Conservation (phyloP, 1,140 invertebrate species). For the Brachystomella parvula region DNA sequence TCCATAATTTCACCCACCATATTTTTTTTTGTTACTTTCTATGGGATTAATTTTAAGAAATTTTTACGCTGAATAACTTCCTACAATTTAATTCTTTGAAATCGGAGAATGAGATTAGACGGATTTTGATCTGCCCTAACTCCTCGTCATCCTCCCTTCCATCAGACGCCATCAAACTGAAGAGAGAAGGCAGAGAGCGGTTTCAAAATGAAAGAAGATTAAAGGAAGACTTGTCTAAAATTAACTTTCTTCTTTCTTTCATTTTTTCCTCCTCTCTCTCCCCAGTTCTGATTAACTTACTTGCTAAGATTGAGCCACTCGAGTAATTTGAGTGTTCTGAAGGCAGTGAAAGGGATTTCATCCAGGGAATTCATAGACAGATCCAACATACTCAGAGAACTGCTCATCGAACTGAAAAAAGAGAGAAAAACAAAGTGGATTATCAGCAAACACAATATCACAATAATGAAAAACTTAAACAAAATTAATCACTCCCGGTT, state of each 20-base stretch:
- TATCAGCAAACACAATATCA: background rate
- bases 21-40: too few species aligned
- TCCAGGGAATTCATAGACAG: conserved; percentile 63
- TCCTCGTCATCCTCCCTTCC: background rate
- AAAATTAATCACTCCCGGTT: too few species aligned
- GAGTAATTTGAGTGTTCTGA: conserved; percentile 56
- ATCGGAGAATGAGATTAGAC: too few species aligned
- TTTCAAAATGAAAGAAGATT: background rate
- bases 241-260: background rate
- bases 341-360: conserved; percentile 55
- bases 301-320: conserved; percentile 67
- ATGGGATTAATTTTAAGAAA: too few species aligned
- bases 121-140: background rate
- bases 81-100: too few species aligned
- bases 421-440: conserved; percentile 2
- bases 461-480: too few species aligned
- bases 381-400: conserved; percentile 58
- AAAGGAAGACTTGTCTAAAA: background rate
- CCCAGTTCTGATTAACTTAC: conserved; percentile 46
- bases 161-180: background rate
- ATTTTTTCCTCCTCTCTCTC: background rate
- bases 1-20: too few species aligned
- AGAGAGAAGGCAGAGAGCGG: background rate
- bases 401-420: conserved; percentile 48
- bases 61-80: too few species aligned